phyloP scores from a whole-genome alignment of 2,797 vertebrate species.

The Pachyuromys duprasi region DNA sequence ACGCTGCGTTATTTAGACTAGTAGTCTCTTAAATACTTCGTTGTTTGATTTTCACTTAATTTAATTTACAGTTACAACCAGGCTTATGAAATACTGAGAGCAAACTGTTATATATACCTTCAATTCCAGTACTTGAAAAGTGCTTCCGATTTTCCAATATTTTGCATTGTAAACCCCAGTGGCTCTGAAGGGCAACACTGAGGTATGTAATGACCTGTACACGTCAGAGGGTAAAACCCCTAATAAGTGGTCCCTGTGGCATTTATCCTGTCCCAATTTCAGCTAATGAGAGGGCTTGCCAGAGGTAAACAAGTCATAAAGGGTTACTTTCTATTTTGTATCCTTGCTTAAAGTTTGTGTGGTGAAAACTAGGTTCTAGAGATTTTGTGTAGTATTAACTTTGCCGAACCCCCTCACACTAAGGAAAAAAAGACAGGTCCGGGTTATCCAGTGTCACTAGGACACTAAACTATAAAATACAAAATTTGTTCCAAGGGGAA shows the following conservation, averaged over 20 bases:
- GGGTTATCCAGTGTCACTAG: neutral
- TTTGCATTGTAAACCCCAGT: conserved; percentile 12
- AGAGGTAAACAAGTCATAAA: neutral
- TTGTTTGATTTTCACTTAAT: neutral
- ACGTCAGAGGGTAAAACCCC: neutral
- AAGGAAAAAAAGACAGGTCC: too few species aligned
- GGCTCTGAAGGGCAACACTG: neutral
- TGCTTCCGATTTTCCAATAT: neutral
- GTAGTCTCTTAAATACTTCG: neutral
- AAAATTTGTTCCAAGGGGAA: neutral
- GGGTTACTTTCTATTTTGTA: neutral
- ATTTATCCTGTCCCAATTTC: neutral
- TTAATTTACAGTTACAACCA: neutral
- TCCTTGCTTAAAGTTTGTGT: neutral
- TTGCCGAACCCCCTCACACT: neutral
- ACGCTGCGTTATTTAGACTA: neutral
- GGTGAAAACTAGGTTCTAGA: neutral
- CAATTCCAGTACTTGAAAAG: neutral
- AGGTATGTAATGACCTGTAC: neutral
- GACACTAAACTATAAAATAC: neutral
- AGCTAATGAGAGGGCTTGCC: neutral
- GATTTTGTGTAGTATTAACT: neutral
- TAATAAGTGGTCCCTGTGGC: neutral
- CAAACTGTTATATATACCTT: neutral
- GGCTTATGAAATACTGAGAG: neutral